These are phyloP conservation scores for Ormyrus labotus DNA, from an alignment of 2,888 invertebrate species.

Conservation along the genomic window DNA sequence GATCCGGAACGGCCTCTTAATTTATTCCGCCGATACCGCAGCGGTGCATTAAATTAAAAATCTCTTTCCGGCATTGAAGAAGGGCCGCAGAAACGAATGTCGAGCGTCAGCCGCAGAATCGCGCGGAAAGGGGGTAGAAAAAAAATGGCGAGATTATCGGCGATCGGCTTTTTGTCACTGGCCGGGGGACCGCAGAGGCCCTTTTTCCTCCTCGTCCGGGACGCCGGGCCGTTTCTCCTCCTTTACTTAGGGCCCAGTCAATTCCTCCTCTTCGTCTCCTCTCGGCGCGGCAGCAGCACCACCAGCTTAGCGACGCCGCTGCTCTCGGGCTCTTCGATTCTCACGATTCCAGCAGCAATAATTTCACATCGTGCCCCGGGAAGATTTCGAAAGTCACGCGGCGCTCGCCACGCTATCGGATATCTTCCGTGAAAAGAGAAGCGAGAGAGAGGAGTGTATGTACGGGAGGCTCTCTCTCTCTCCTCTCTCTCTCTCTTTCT, in stretches of 20 bases:
- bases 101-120: too few relatives aligned
- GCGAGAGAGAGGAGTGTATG: background rate
- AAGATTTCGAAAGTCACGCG: slow-evolving; percentile 68
- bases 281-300: too few relatives aligned
- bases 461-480: background rate
- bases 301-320: too few relatives aligned
- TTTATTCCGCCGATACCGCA: too few relatives aligned
- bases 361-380: slow-evolving; percentile 63
- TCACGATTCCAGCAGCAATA: slow-evolving; percentile 58
- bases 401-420: slow-evolving; percentile 51
- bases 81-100: too few relatives aligned
- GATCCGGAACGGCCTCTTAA: too few relatives aligned
- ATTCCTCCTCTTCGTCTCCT: background rate
- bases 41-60: too few relatives aligned
- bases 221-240: background rate
- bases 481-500: background rate
- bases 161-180: slow-evolving; percentile 19
- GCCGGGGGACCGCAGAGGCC: background rate
- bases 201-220: background rate
- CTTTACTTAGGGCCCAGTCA: background rate
- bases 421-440: slow-evolving; percentile 54
- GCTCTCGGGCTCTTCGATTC: slow-evolving; percentile 41
- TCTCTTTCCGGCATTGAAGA: too few relatives aligned
- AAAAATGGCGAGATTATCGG: background rate
- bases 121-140: too few relatives aligned